Evolutionary conservation across 2,888 invertebrate genomes (phyloP).

Genomic region (Dicyrtoma fusca): DNA sequence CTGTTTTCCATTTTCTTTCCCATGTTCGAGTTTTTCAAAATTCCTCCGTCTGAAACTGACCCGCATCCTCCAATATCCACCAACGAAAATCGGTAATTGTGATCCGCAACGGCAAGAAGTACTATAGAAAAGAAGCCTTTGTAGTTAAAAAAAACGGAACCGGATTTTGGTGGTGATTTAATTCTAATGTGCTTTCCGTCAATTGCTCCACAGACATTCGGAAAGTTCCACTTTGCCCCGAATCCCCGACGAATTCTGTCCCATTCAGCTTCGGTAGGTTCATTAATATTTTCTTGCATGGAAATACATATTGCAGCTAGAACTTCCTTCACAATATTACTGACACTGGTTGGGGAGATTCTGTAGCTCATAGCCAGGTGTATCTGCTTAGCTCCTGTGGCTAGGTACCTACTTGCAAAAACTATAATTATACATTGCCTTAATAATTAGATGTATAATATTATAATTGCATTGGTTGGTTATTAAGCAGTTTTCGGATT

Average conservation of each 20-base stretch:
- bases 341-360: conserved; percentile 1
- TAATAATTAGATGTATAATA: no score
- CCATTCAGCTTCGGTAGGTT: neutral
- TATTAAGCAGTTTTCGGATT: no score
- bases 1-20: conserved; percentile 19
- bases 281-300: neutral
- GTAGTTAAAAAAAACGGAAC: conserved; percentile 51
- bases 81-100: conserved; percentile 34
- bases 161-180: conserved; percentile 40
- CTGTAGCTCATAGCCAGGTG: conserved; percentile 1
- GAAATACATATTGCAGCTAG: neutral
- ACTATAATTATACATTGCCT: no score
- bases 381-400: neutral
- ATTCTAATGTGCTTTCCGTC: conserved; percentile 55
- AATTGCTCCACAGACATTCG: conserved; percentile 44
- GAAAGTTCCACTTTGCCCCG: conserved; percentile 48
- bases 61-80: conserved; percentile 44
- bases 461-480: no score
- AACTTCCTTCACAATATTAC: neutral
- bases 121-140: conserved; percentile 44
- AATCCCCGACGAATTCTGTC: no score
- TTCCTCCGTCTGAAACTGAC: conserved; percentile 39
- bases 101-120: conserved; percentile 35
- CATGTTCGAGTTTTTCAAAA: conserved; percentile 16
- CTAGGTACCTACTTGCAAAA: no score